Conservation (phyloP, 2,113 vertebrate genomes). For the Dipodomys merriami region DNA sequence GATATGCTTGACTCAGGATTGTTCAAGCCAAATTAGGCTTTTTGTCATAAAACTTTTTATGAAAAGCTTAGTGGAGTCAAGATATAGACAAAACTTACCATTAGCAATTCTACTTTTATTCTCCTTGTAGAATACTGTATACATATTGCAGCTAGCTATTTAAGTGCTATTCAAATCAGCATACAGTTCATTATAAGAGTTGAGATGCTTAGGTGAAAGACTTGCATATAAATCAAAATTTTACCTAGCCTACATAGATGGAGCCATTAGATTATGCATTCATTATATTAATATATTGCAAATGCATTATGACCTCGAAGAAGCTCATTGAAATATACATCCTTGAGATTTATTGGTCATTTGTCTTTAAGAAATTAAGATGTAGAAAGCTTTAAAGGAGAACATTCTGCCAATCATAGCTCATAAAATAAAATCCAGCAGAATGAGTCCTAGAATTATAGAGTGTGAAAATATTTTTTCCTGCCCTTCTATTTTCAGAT, state of each 20-base stretch:
- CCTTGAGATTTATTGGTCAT: conserved; percentile 76
- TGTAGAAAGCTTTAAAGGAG: conserved; percentile 77
- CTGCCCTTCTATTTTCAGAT: conserved; percentile 35
- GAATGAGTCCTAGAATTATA: conserved; percentile 15
- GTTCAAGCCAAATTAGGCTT: neutral
- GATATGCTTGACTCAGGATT: neutral
- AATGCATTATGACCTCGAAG: conserved; percentile 39
- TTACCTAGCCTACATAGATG: neutral
- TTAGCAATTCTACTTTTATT: neutral
- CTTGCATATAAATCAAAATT: conserved; percentile 41
- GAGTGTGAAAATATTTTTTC: neutral
- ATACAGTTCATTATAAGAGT: neutral
- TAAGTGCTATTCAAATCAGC: neutral
- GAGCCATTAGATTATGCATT: conserved; percentile 14
- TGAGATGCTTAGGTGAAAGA: conserved; percentile 12
- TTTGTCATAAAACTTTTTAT: neutral
- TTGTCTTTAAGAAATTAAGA: conserved; percentile 76
- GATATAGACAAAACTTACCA: neutral
- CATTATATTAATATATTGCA: conserved; percentile 8
- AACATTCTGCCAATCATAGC: conserved; percentile 77
- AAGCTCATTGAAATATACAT: conserved; percentile 14
- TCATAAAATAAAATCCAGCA: conserved; percentile 63
- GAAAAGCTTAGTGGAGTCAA: conserved; percentile 34
- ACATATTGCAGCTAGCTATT: neutral
- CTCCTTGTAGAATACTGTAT: too few relatives aligned